Evolutionary conservation across 2,888 invertebrate genomes (phyloP), one percentile per base, ranked within the genome.

Genomic region (Charanyca ferruginea): DNA sequence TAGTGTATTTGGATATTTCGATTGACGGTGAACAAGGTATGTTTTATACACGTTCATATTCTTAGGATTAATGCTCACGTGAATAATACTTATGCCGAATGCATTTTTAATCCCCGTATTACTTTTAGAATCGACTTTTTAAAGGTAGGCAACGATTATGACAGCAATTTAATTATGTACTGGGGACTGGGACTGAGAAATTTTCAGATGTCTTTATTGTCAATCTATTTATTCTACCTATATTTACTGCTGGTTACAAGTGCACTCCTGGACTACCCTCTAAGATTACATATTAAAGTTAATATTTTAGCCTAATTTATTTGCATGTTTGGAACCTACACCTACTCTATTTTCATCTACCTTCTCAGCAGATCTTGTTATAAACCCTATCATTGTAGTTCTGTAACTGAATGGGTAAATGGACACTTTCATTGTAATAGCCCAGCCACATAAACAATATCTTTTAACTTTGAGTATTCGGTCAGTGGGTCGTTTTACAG

Each of bases 1-100:
- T 97, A 67, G 97, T 98, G 55, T 98, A 96, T 89, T 91, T 98
- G 71, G 98, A 98, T 88, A 95, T 98, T 72, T 94, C 95, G 80
- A 96, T 98, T 81, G 97, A 96, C 73, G 93, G 96, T 51, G 97
- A 97, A 86, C 96, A 95, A 96, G 97, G 98, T 98, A 91, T 25
- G 77, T 61, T 44, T 48, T 48, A 44, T 18, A 32, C 1, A n/a
- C 52, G 7, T 47, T 52, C 3, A 35, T 32, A 28, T n/a, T 2
- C 8, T 18, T 23, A 32, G 3, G 11, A 52, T 32, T 18, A 2
- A n/a, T 47, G 22, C 6, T 5, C 23, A 11, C 2, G 16, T 41
- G 5, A 32, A 13, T 64, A 41, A 41, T 23, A 25, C 20, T 22
- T 22, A 16, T 47, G 32, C 11, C 2, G 11, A 32, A 32, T 11